A percentile compares a stretch with the other conserved stretches of the same genome.
These are phyloP conservation scores for Hydrocynus forskahlii DNA, from an alignment of 2,797 vertebrate species.

Conservation along the genomic window DNA sequence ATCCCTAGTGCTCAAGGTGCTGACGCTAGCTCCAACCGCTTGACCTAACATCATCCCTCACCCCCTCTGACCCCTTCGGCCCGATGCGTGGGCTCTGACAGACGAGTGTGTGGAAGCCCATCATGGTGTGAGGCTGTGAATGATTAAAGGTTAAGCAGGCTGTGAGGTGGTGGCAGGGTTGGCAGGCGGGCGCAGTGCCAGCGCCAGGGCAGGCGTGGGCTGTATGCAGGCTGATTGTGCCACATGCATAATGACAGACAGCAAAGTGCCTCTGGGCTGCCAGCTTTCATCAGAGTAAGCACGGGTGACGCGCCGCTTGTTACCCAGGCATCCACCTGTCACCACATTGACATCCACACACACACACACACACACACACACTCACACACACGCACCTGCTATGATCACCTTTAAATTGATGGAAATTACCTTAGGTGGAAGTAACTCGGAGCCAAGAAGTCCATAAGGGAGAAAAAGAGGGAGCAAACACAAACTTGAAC, in stretches of 20 bases:
- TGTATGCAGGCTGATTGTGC: slow-evolving; percentile 39
- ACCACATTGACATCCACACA: slow-evolving; percentile 23
- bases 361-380: not conserved
- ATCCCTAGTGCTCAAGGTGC: not conserved
- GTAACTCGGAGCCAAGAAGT: slow-evolving; percentile 5
- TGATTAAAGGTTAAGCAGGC: slow-evolving; percentile 69
- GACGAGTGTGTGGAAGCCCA: slow-evolving; percentile 45
- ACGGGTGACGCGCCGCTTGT: slow-evolving; percentile 69
- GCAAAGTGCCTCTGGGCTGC: slow-evolving; percentile 65
- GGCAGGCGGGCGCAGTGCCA: slow-evolving; percentile 9
- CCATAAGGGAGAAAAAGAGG: not conserved
- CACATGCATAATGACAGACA: slow-evolving; percentile 58
- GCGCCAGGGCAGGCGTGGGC: slow-evolving; percentile 1
- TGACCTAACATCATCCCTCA: not conserved
- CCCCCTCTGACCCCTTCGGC: not conserved
- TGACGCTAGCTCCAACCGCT: not conserved
- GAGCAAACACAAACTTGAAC: too few species aligned
- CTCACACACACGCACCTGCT: not conserved
- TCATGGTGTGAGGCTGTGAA: slow-evolving; percentile 60
- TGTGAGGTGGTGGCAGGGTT: slow-evolving; percentile 25
- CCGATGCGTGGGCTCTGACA: not conserved
- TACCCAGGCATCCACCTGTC: slow-evolving; percentile 68
- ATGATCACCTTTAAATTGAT: slow-evolving; percentile 2
- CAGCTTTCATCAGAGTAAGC: slow-evolving; percentile 69
- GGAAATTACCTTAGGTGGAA: slow-evolving; percentile 1